Conservation (phyloP, 2,113 vertebrate genomes). For the Cheirogaleus medius region DNA sequence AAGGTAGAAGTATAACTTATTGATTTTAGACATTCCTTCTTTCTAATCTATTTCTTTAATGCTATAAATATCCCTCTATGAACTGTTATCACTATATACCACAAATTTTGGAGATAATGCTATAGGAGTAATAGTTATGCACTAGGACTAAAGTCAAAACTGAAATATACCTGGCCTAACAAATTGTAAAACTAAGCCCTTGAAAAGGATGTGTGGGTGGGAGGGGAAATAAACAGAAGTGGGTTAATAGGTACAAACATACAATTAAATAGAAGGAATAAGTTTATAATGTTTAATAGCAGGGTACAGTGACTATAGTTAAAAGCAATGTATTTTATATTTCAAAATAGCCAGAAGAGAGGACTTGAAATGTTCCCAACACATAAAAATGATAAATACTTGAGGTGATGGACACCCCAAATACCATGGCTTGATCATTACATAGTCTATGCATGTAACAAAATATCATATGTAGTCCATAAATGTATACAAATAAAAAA, state of each 20-base stretch:
- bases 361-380: not conserved
- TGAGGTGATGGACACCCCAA: not conserved
- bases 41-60: not conserved
- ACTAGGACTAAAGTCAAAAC: not conserved
- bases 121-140: not conserved
- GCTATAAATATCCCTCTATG: not conserved
- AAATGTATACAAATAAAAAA: not conserved
- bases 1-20: not conserved
- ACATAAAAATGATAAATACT: not conserved
- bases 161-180: not conserved
- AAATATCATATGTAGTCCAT: not conserved
- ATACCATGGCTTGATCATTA: not conserved
- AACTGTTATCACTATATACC: not conserved
- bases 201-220: not conserved
- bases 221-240: not conserved
- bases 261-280: not conserved
- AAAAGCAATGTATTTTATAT: not conserved
- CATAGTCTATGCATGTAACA: not conserved
- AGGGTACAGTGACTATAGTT: not conserved
- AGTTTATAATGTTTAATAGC: not conserved
- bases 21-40: not conserved
- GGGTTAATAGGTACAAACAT: not conserved
- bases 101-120: not conserved
- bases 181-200: not conserved
- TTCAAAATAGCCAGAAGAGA: not conserved